These are phyloP conservation scores for Octonoba sinensis DNA, from an alignment of 2,888 invertebrate species.

Conservation along the genomic window DNA sequence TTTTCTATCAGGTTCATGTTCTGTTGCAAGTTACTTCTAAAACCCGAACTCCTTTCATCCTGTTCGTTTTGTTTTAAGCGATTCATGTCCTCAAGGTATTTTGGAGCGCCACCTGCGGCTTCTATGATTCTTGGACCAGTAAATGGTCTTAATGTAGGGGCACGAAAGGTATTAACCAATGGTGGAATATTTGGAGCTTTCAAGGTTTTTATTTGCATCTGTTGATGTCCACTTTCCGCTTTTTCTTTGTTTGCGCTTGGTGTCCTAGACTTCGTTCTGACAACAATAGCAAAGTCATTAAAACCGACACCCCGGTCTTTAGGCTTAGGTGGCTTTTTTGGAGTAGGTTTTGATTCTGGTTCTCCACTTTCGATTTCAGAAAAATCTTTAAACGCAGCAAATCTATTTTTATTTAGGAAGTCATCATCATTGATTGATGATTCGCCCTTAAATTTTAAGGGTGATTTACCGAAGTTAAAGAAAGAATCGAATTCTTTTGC, in stretches of 20 bases:
- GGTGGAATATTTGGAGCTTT: constrained; percentile 6
- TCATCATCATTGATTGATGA: not conserved
- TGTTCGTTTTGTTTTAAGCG: constrained; percentile 3
- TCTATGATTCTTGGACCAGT: constrained; percentile 29
- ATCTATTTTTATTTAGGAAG: constrained; percentile 33
- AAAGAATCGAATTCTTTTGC: constrained; percentile 29
- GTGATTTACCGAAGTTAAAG: constrained; percentile 6
- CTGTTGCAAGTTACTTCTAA: not conserved
- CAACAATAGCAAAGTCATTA: constrained; percentile 46
- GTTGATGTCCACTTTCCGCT: not conserved
- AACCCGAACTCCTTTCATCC: not conserved
- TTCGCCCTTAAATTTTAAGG: too few species aligned
- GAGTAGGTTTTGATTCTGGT: not conserved
- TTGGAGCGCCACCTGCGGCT: constrained; percentile 32
- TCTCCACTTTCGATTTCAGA: constrained; percentile 24
- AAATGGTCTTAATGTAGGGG: not conserved
- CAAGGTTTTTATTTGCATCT: not conserved
- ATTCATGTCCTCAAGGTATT: constrained; percentile 31
- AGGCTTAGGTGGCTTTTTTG: not conserved
- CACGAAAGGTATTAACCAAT: not conserved
- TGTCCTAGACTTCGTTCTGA: constrained; percentile 29
- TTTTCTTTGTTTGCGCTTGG: not conserved
- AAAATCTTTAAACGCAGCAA: constrained; percentile 48
- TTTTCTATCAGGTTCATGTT: constrained; percentile 29
- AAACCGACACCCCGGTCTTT: not conserved